Percentiles rank a stretch among this genome's conserved stretches.
Evolutionary conservation across 2,888 invertebrate genomes (phyloP).

Genomic region (Corbicula japonica): DNA sequence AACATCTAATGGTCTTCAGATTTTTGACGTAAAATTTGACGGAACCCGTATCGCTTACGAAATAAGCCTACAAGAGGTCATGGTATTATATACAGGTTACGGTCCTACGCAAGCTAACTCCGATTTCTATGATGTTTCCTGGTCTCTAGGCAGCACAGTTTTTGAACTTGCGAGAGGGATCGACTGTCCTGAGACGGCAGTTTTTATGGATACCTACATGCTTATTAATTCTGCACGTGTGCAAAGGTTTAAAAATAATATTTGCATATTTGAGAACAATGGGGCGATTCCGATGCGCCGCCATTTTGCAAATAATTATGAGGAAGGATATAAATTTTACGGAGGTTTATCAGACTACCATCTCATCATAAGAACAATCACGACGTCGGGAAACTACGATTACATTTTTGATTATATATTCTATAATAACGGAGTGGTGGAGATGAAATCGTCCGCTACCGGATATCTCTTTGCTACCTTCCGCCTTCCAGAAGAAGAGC

Average conservation of each 20-base stretch:
- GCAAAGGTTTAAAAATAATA: constrained; percentile 55
- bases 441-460: constrained; percentile 73
- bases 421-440: constrained; percentile 77
- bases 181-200: constrained; percentile 80
- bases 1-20: constrained; percentile 71
- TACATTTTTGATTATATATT: constrained; percentile 81
- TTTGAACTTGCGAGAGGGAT: constrained; percentile 77
- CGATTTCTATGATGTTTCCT: constrained; percentile 71
- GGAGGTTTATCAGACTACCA: constrained; percentile 72
- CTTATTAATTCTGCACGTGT: constrained; percentile 64
- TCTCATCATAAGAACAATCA: constrained; percentile 75
- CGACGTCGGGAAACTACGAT: constrained; percentile 78
- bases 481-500: constrained; percentile 54
- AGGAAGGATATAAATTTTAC: constrained; percentile 64
- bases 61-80: constrained; percentile 78
- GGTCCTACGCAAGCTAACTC: constrained; percentile 67
- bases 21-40: constrained; percentile 75
- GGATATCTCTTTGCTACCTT: constrained; percentile 77
- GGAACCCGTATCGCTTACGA: constrained; percentile 78
- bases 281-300: constrained; percentile 73
- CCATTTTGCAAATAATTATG: constrained; percentile 68
- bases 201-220: constrained; percentile 71
- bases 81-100: constrained; percentile 77
- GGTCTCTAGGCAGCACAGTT: constrained; percentile 71
- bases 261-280: constrained; percentile 81